Evolutionary conservation across 2,797 vertebrate genomes (phyloP), one percentile per base, ranked within the genome.

Genomic region (Thunnus albacares): DNA sequence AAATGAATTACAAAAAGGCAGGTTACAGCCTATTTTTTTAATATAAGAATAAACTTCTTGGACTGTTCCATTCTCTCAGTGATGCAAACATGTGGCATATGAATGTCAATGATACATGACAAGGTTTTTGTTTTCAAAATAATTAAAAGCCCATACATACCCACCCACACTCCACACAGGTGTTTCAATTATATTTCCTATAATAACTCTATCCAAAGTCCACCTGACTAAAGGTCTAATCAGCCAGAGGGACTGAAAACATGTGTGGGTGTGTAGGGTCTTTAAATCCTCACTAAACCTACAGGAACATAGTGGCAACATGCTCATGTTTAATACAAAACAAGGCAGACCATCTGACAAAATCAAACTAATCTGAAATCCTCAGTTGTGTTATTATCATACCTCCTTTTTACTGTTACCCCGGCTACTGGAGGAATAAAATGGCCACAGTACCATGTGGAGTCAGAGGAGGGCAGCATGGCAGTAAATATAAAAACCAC

Each of bases 391-490:
- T 26, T 45, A 24, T 45, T 17, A 26, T 8, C 45, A 17, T 11
- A 28, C 41, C 61, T 45, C 15, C 38, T 63, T 12, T 24, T 22
- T 15, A 17, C 38, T 17, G 26, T 35, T 51, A 18, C 18, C 15
- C 35, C 55, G 35, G 5, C 30, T 38, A 66, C 45, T 26, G 66
- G 20, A 53, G 66, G 35, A 13, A 13, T 53, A 10, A 22, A 56
- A 56, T 7, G 22, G 20, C 2, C 45, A 17, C 51, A 61, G 22
- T 84, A 66, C 76, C 49, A 15, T 5, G 35, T 43, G 22, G 2
- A 61, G 73, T 45, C 91, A 90, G 75, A 12, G 83, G 91, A 87
- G 87, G 91, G 89, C 88, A 92, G 89, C 82, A 84, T 82, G 75
- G 45, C 61, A 65, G 45, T 69, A 80, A 59, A 49, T 59, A 75